Conservation (phyloP, 64 coral and sea anemone genomes). For the Pocillopora damicornis region DNA sequence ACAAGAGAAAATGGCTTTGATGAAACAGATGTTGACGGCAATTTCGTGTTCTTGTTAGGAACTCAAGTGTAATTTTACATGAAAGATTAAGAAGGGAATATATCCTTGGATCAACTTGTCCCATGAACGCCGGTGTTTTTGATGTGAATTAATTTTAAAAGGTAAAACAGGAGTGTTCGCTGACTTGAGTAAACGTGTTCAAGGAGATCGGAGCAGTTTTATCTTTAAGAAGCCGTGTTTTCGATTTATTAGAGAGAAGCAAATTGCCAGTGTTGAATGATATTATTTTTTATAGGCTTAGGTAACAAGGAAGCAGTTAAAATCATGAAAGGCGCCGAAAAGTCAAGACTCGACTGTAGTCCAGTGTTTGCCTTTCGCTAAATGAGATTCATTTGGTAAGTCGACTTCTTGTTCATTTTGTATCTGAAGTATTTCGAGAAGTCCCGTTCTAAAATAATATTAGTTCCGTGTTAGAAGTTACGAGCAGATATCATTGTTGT, state of each 20-base stretch:
- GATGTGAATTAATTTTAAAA: too few relatives aligned
- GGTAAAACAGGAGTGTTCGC: too few relatives aligned
- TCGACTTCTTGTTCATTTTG: background rate
- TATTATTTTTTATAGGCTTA: background rate
- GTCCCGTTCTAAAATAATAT: background rate
- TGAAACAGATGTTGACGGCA: background rate
- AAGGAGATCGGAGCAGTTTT: too few relatives aligned
- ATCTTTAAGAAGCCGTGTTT: too few relatives aligned
- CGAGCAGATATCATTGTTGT: background rate
- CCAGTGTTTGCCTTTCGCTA: background rate
- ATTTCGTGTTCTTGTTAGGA: background rate
- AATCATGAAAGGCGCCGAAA: background rate
- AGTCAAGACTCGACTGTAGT: background rate
- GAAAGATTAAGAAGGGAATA: background rate
- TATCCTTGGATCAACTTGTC: background rate
- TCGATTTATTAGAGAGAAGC: too few relatives aligned
- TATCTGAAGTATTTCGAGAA: background rate
- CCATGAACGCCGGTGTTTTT: background rate
- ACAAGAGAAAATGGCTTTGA: background rate
- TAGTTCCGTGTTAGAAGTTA: background rate
- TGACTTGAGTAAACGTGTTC: too few relatives aligned
- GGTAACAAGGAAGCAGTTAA: background rate
- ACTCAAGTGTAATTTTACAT: constrained; percentile 6
- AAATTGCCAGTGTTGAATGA: too few relatives aligned
- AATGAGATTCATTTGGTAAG: background rate